Percentiles rank a stretch among this genome's conserved stretches.
Conservation (phyloP, 2,113 vertebrate species). For the Ciconia stormi region DNA sequence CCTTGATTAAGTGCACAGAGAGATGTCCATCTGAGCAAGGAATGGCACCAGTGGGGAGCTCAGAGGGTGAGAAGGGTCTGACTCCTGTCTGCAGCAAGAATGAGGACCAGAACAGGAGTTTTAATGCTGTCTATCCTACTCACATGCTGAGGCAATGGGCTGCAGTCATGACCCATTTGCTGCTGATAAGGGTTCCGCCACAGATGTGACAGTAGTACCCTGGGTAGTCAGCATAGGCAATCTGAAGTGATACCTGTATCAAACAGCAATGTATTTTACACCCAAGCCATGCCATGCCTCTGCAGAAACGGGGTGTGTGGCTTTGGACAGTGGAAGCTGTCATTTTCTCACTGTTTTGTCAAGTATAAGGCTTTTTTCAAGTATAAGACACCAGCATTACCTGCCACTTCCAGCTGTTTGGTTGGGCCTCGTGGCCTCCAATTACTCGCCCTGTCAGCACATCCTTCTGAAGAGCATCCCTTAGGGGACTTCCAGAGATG, state of each 20-base stretch:
- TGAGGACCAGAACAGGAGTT: not conserved
- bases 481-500: not conserved
- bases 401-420: slow-evolving; percentile 75
- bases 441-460: slow-evolving; percentile 18
- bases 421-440: slow-evolving; percentile 50
- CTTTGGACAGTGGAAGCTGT: not conserved
- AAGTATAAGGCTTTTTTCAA: not conserved
- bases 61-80: not conserved
- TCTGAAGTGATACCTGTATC: slow-evolving; percentile 40
- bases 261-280: not conserved
- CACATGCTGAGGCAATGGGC: slow-evolving; percentile 73
- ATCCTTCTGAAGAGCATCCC: slow-evolving; percentile 20
- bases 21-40: not conserved
- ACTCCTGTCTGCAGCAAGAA: not conserved
- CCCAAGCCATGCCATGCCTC: not conserved
- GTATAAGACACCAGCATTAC: not conserved
- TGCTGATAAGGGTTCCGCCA: slow-evolving; percentile 39
- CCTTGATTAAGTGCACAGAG: not conserved
- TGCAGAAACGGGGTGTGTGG: not conserved
- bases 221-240: not conserved
- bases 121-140: not conserved
- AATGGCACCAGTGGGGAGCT: not conserved
- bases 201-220: slow-evolving; percentile 56
- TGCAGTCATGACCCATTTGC: slow-evolving; percentile 64
- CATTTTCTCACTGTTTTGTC: not conserved